Conservation (phyloP, 2,797 vertebrate species). For the Diceros bicornis region DNA sequence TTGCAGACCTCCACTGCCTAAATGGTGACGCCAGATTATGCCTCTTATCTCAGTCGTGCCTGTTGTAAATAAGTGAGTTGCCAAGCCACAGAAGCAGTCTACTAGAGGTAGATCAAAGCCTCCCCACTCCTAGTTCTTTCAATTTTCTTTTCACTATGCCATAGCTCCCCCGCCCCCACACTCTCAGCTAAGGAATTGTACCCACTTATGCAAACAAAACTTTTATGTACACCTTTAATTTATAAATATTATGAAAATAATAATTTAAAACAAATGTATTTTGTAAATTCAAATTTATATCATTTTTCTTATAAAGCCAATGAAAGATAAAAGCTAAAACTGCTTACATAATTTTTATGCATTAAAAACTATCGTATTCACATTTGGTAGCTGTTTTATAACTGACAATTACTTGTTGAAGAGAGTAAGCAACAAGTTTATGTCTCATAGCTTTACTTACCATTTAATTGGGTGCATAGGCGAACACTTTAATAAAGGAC, state of each 20-base stretch:
- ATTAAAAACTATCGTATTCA: neutral
- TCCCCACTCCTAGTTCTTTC: neutral
- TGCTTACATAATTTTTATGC: neutral
- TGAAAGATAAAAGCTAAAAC: neutral
- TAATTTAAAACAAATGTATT: neutral
- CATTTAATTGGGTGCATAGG: conserved; percentile 48
- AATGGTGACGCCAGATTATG: neutral
- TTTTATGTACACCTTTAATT: neutral
- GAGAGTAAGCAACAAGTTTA: neutral
- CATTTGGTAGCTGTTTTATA: neutral
- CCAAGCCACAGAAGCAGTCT: neutral
- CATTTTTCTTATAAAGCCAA: neutral
- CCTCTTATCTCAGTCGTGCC: neutral
- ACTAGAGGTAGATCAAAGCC: neutral
- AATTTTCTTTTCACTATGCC: neutral
- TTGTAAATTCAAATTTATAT: neutral
- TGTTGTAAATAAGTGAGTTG: neutral
- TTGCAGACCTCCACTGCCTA: neutral
- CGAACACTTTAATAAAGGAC: conserved; percentile 49
- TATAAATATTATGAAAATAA: neutral
- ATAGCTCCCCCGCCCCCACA: accelerated
- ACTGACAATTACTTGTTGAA: neutral
- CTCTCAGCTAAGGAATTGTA: neutral
- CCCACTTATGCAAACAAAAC: neutral
- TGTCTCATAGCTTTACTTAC: neutral